Percentiles rank a stretch among this genome's conserved stretches.
Evolutionary conservation across 2,888 invertebrate species (phyloP).

Genomic region (Synergus gifuensis): DNA sequence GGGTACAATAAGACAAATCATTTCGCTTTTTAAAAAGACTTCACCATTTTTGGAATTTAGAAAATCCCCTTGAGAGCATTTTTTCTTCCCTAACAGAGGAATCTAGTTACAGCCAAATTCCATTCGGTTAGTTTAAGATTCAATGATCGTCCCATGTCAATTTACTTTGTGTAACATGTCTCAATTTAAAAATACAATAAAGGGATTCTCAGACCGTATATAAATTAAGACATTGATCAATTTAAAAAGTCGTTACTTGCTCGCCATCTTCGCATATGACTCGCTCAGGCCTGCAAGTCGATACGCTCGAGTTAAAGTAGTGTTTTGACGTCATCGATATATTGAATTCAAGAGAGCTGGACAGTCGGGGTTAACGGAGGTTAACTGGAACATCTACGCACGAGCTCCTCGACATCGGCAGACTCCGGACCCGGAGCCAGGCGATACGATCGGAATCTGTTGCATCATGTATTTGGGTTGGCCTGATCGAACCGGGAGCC

Average conservation of each 20-base stretch:
- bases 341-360: conserved; percentile 68
- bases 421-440: conserved; percentile 43
- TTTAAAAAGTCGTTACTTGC: background rate
- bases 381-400: conserved; percentile 67
- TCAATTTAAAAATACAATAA: background rate
- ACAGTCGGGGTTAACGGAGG: conserved; percentile 70
- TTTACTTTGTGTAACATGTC: background rate
- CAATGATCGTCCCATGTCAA: background rate
- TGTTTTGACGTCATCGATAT: conserved; percentile 73
- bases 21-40: too few species aligned
- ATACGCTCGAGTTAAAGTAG: conserved; percentile 59
- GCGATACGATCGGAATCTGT: conserved; percentile 59
- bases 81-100: too few species aligned
- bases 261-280: background rate
- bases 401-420: conserved; percentile 55
- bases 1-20: too few species aligned
- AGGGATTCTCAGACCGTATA: background rate
- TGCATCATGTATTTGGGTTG: conserved; percentile 60
- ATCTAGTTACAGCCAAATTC: too few species aligned
- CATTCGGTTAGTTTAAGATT: background rate
- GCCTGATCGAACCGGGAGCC: conserved; percentile 46
- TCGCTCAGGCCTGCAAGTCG: conserved; percentile 47
- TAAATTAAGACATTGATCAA: background rate
- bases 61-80: too few species aligned
- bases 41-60: background rate